Evolutionary conservation across 2,113 vertebrate genomes (phyloP), one percentile per base, ranked within the genome.

Genomic region (Melanerpes formicivorus): DNA sequence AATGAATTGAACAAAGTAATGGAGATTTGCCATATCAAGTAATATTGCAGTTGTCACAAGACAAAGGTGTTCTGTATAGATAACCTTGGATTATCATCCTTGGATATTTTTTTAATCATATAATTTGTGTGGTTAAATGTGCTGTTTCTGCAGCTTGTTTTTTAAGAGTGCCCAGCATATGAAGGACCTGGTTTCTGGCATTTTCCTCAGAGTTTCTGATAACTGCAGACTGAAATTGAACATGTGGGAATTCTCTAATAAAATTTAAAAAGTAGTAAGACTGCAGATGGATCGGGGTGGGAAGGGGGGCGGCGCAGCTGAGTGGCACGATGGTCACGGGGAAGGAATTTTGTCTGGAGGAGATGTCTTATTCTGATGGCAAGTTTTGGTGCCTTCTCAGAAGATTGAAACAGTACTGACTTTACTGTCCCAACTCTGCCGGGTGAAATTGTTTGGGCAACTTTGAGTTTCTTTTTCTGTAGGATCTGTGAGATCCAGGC

Each of bases 401-500:
- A 83, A 83, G 59, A 70, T 34, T 2, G 9, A 58, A 56, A 19
- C 11, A 29, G 18, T 65, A 18, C 25, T 73, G 30, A 48, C 17
- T 84, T 82, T 6, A 46, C 23, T 66, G 64, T 42, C 34, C 27
- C 32, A 25, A 63, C 11, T 78, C 9, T 42, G 32, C 26, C 32
- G 27, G 16, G 21, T 70, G 9, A 34, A 74, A 14, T 44, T 64
- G 9, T 56, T 93, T 27, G 71, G 21, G 40, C 69, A 67, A 83
- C 56, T 58, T 65, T 19, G 4, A 55, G 9, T 30, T 91, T 91
- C 46, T 63, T 17, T 50, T 92, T 27, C 77, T 95, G 18, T 84
- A 99, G 99, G 95, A 99, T 99, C 93, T 99, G 99, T 94, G 99
- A 99, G 96, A 99, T 99, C 96, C 99, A 99, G 92, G 98, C 99